A percentile compares a stretch with the other conserved stretches of the same genome.
Evolutionary conservation across 2,888 invertebrate species (phyloP).

Genomic region (Scaptomyza tumidula): DNA sequence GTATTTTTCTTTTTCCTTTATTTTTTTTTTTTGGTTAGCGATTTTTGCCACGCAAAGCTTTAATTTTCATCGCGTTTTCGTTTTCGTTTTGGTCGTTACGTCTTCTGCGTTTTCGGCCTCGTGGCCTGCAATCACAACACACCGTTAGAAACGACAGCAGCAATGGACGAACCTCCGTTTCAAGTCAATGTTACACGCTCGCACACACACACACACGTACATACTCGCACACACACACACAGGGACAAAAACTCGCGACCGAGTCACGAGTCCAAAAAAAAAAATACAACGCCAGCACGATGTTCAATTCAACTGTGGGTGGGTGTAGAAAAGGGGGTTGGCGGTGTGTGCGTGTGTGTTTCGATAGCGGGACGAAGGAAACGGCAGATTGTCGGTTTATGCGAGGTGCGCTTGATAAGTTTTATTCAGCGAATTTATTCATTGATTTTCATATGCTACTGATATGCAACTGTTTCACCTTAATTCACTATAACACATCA

Average conservation of each 20-base stretch:
- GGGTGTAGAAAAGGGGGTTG: constrained; percentile 2
- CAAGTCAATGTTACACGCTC: constrained; percentile 29
- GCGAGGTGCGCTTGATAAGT: constrained; percentile 61
- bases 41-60: constrained; percentile 77
- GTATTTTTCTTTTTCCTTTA: constrained; percentile 17
- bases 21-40: constrained; percentile 56
- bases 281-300: constrained; percentile 15
- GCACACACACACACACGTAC: constrained; percentile 14
- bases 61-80: constrained; percentile 76
- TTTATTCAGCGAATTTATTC: constrained; percentile 27
- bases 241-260: constrained; percentile 18
- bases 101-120: constrained; percentile 45
- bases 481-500: constrained; percentile 24
- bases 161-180: constrained; percentile 35
- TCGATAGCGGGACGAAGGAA: neutral
- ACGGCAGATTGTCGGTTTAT: constrained; percentile 2
- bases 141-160: constrained; percentile 38
- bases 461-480: constrained; percentile 33
- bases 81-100: constrained; percentile 40
- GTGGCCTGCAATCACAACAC: constrained; percentile 63
- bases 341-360: constrained; percentile 27
- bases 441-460: constrained; percentile 46
- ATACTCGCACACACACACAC: constrained; percentile 2
- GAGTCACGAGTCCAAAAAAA: constrained; percentile 28
- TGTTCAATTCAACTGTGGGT: constrained; percentile 18